Percentiles rank a stretch among this genome's conserved stretches.
Conservation (phyloP, 53 echinoderm and acorn worm species). For the Astropecten irregularis region DNA sequence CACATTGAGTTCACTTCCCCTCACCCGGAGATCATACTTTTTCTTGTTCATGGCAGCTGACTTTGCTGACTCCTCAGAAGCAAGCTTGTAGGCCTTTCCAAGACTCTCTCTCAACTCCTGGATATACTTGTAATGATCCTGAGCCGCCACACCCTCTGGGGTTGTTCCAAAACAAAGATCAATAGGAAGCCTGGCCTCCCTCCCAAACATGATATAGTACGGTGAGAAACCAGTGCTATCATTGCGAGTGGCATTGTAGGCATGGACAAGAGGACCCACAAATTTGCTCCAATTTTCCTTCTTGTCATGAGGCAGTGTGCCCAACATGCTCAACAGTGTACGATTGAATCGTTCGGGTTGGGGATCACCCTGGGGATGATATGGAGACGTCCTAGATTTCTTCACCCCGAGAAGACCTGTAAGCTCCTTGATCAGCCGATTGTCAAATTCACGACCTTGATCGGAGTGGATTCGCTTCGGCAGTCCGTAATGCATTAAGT, state of each 20-base stretch:
- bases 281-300: conserved; percentile 66
- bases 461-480: conserved; percentile 40
- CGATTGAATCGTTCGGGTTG: too few species aligned
- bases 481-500: conserved; percentile 44
- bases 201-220: conserved; percentile 56
- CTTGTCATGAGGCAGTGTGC: conserved; percentile 56
- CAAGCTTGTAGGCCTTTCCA: conserved; percentile 8
- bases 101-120: conserved; percentile 23
- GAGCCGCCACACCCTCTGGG: background rate
- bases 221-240: conserved; percentile 54
- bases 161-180: conserved; percentile 26
- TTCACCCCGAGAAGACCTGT: conserved; percentile 13
- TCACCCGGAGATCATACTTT: conserved; percentile 26
- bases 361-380: too few species aligned
- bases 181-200: conserved; percentile 45
- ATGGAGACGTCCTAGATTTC: background rate
- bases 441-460: conserved; percentile 40
- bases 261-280: conserved; percentile 43
- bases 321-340: too few species aligned
- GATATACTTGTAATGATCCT: conserved; percentile 40
- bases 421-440: conserved; percentile 16
- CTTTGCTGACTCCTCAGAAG: conserved; percentile 31
- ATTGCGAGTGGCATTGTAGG: conserved; percentile 44
- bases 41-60: conserved; percentile 30
- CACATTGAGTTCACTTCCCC: background rate